Evolutionary conservation across 1,140 invertebrate genomes (phyloP), one percentile per base, ranked within the genome.

Genomic region (Leptonema lineaticorne): DNA sequence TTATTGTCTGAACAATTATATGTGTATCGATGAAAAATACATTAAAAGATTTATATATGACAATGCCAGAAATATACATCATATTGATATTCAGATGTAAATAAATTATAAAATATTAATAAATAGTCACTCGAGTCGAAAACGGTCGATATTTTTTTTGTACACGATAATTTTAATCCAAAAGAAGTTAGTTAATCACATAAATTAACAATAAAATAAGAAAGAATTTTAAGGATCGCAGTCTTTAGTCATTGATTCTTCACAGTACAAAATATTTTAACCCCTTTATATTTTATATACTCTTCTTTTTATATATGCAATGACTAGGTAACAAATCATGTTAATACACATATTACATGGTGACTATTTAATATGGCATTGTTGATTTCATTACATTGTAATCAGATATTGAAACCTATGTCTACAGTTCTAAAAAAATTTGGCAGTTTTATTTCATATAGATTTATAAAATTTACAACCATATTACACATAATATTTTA

Each of bases 401-500:
- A 64, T 50, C 24, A 24, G 46, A 62, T 45, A 28, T 48, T 11
- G 37, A 53, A 18, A 50, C 62, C 45, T 64, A 64, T 6, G n/a
- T 28, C 62, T 64, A 64, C 33, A 20, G n/a, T n/a, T n/a, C n/a
- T 62, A 62, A 26, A 26, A 58, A 20, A 64, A 50, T 64, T 64
- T 64, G 62, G 62, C 62, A 64, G 62, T 64, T 50, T n/a, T n/a
- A n/a, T n/a, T n/a, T 64, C 45, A 11, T 64, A 26, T 64, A 64
- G 62, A 50, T 64, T 14, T 28, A 22, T n/a, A 50, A 33, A 64
- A 64, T 64, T 64, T 64, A 64, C 45, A 64, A 64, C 62, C 41
- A 28, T 37, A 64, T 26, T n/a, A n/a, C n/a, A n/a, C n/a, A n/a
- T n/a, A n/a, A n/a, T n/a, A n/a, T n/a, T n/a, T n/a, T 41, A 37